Evolutionary conservation across 2,797 vertebrate species (phyloP), one percentile per base, ranked within the genome.

Genomic region (Malurus leucopterus): DNA sequence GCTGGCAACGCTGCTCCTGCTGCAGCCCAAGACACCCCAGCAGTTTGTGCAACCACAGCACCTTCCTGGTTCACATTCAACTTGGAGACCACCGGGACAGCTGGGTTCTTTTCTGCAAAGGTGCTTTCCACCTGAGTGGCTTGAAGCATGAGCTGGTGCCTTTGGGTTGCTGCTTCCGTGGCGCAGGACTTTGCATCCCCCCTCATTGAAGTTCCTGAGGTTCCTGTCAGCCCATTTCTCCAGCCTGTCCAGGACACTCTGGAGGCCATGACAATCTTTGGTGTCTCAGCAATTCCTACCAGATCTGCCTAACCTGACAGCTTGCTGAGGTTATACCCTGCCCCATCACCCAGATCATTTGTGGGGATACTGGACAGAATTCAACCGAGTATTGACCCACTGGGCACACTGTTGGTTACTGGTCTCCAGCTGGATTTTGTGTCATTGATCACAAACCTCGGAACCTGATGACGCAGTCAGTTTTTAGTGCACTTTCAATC

Each of bases 81-180:
- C 20, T 24, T 1, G 0, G 38, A 43, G 18, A 32, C 26, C 20
- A 22, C 15, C 29, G 50, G n/a, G 22, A 57, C 4, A 1, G 19
- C 13, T 0, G 2, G 6, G 19, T 40, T 15, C 40, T 59, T 57
- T 18, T 20, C 51, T 62, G 24, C 41, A 46, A 43, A 84, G 53
- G 65, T 62, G 40, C 26, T 49, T 76, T 69, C 26, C 20, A 13
- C 3, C 20, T 18, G 15, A 8, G 10, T 53, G 51, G 38, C 18
- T 24, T 14, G 29, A 59, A 65, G 29, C 34, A 19, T 2, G 1
- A 3, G 2, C 15, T 69, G 43, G 8, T 47, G 43, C 43, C 47
- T 34, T 34, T 23, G 6, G 9, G 3, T 5, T 63, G 36, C 11
- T 70, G 40, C 32, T 81, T 8, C 21, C 14, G 5, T 8, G 19